Percentiles rank a stretch among this genome's conserved stretches.
phyloP scores from a whole-genome alignment of 2,888 invertebrate species.

The Sthenelais limicola region DNA sequence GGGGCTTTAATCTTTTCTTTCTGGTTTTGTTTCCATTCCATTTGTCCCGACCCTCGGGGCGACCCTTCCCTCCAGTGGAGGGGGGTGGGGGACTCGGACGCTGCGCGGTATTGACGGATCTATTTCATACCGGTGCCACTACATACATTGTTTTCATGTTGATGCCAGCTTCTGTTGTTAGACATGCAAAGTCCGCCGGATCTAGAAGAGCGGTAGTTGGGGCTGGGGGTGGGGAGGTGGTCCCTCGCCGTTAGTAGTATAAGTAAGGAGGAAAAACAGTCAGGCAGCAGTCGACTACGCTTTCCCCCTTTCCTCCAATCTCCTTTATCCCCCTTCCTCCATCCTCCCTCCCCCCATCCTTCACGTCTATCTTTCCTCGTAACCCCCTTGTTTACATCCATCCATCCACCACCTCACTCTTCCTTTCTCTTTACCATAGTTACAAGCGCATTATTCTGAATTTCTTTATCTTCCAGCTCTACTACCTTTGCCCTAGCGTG shows the following conservation, averaged over 20 bases:
- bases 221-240: too few relatives aligned
- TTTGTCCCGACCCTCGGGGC: too few relatives aligned
- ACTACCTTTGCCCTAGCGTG: too few relatives aligned
- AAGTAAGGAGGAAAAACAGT: too few relatives aligned
- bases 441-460: too few relatives aligned
- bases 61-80: too few relatives aligned
- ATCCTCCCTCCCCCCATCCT: background rate
- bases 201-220: too few relatives aligned
- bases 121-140: background rate
- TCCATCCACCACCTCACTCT: background rate
- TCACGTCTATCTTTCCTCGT: background rate
- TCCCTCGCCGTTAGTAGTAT: background rate
- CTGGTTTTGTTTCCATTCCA: too few relatives aligned
- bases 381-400: background rate
- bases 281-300: background rate
- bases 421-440: background rate
- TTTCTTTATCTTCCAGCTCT: too few relatives aligned
- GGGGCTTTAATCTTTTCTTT: too few relatives aligned
- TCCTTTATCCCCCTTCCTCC: background rate
- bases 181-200: constrained; percentile 6
- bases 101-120: constrained; percentile 20
- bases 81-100: background rate
- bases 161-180: too few relatives aligned
- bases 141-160: too few relatives aligned
- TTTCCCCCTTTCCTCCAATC: background rate